Evolutionary conservation across 35 echinoderm and acorn worm genomes (phyloP).

Genomic region (Hemicentrotus pulcherrimus): DNA sequence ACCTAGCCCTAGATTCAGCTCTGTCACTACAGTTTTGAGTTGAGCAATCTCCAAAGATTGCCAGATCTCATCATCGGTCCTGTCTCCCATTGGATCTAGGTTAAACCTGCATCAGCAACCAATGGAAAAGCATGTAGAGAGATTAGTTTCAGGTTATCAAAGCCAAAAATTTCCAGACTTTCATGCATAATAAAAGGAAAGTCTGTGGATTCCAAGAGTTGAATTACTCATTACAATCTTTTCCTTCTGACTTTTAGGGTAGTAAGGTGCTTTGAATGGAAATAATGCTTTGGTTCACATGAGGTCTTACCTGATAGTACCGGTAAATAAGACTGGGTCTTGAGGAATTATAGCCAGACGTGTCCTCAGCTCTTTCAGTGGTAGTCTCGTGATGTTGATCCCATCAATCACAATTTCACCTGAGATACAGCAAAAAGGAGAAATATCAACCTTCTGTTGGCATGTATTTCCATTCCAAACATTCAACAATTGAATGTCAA

Average conservation of each 20-base stretch:
- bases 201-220: too few species aligned
- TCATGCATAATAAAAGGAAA: background rate
- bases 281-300: too few species aligned
- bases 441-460: background rate
- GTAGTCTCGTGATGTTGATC: slow-evolving; percentile 77
- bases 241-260: too few species aligned
- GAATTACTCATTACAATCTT: too few species aligned
- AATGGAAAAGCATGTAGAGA: background rate
- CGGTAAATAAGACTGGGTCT: slow-evolving; percentile 92
- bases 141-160: too few species aligned
- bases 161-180: background rate
- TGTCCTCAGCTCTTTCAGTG: slow-evolving; percentile 69
- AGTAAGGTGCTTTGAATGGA: too few species aligned
- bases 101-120: slow-evolving; percentile 70
- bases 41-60: slow-evolving; percentile 87
- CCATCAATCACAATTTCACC: slow-evolving; percentile 86
- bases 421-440: slow-evolving; percentile 24
- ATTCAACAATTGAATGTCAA: background rate
- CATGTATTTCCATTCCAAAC: background rate
- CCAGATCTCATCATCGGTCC: slow-evolving; percentile 78
- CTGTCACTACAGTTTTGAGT: slow-evolving; percentile 78
- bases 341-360: slow-evolving; percentile 94
- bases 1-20: slow-evolving; percentile 80
- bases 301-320: slow-evolving; percentile 70
- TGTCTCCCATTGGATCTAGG: slow-evolving; percentile 79